These are phyloP conservation scores for Charanyca ferruginea DNA, from an alignment of 2,888 invertebrate species.

Conservation along the genomic window DNA sequence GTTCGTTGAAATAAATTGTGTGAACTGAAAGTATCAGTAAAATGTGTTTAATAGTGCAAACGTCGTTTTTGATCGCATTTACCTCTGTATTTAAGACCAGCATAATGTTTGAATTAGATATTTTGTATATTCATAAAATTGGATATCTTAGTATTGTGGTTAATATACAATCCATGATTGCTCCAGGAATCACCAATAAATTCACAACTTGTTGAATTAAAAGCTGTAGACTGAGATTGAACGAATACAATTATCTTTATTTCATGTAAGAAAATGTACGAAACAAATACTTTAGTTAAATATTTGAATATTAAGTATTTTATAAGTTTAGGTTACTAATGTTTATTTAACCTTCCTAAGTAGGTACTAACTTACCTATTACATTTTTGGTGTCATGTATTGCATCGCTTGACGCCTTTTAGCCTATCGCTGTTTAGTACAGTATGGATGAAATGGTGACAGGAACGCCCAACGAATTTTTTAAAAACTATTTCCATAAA, in stretches of 20 bases:
- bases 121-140: slow-evolving; percentile 48
- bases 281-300: slow-evolving; percentile 5
- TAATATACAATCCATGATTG: slow-evolving; percentile 36
- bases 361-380: too few species aligned
- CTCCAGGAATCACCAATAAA: slow-evolving; percentile 39
- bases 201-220: slow-evolving; percentile 39
- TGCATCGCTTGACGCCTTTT: too few species aligned
- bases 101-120: slow-evolving; percentile 40
- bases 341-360: neutral
- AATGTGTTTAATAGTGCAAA: slow-evolving; percentile 44
- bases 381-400: neutral
- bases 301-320: neutral
- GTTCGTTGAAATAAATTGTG: slow-evolving; percentile 50
- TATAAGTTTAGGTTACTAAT: neutral
- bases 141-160: slow-evolving; percentile 30
- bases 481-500: too few species aligned
- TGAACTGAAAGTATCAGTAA: slow-evolving; percentile 40
- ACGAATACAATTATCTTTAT: slow-evolving; percentile 36
- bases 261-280: slow-evolving; percentile 10
- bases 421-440: too few species aligned
- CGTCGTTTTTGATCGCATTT: slow-evolving; percentile 34
- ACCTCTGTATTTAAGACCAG: slow-evolving; percentile 32
- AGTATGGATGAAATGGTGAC: too few species aligned
- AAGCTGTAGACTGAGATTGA: slow-evolving; percentile 36
- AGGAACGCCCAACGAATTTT: too few species aligned